Evolutionary conservation across 2,797 vertebrate genomes (phyloP).

Genomic region (Limosa lapponica): DNA sequence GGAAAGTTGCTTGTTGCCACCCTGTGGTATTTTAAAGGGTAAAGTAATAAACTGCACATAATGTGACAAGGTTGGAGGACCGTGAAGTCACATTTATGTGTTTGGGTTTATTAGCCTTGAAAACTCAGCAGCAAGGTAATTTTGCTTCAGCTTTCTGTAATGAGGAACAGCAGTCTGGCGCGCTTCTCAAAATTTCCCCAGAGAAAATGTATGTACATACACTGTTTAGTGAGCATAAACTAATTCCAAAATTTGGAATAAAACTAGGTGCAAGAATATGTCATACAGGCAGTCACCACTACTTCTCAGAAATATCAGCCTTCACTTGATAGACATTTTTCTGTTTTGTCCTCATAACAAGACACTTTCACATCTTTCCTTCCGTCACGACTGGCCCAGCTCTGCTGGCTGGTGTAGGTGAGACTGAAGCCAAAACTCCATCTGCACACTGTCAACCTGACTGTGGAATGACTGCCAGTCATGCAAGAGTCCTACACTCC

Average conservation of each 20-base stretch:
- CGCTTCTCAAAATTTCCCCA: neutral
- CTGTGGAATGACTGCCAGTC: neutral
- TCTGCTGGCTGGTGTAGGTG: neutral
- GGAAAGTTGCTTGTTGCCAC: neutral
- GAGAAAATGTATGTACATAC: neutral
- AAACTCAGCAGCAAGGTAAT: neutral
- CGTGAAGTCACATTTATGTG: neutral
- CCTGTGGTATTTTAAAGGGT: neutral
- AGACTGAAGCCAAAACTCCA: neutral
- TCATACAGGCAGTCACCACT: neutral
- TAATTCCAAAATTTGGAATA: neutral
- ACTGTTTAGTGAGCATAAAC: neutral
- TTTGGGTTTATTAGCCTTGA: conserved; percentile 21
- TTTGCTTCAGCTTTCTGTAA: neutral
- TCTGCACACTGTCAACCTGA: neutral
- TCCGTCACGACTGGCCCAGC: neutral
- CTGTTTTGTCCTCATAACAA: neutral
- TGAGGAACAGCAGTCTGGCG: neutral
- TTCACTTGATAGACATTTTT: neutral
- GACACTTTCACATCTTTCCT: neutral
- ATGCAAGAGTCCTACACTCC: neutral
- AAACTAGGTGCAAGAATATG: neutral
- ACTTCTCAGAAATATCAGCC: neutral
- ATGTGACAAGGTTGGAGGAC: neutral
- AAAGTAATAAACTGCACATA: neutral